Evolutionary conservation across 2,888 invertebrate genomes (phyloP).

Genomic region (Parochlus steinenii): DNA sequence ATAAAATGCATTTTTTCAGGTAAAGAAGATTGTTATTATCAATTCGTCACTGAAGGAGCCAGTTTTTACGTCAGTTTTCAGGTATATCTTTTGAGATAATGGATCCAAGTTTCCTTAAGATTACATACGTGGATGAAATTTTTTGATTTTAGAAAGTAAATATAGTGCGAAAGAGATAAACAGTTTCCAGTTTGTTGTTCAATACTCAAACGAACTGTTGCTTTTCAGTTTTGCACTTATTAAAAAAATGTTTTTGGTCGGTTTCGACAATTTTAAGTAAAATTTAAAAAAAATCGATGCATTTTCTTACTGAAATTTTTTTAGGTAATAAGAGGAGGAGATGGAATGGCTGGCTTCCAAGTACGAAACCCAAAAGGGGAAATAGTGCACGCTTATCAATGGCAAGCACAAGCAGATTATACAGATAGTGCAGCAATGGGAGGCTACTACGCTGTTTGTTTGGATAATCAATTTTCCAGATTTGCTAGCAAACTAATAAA

Average conservation of each 20-base stretch:
- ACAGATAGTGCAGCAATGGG: conserved; percentile 66
- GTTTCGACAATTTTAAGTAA: background rate
- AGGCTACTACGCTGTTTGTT: conserved; percentile 80
- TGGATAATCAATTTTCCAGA: conserved; percentile 84
- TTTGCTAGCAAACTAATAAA: conserved; percentile 82
- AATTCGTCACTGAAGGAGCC: conserved; percentile 81
- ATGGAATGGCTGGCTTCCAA: conserved; percentile 86
- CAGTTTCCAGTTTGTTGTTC: too few species aligned
- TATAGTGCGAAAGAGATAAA: too few species aligned
- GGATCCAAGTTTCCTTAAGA: too few species aligned
- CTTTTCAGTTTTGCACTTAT: too few species aligned
- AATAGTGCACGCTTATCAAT: conserved; percentile 78
- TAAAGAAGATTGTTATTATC: conserved; percentile 87
- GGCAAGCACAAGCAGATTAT: conserved; percentile 78
- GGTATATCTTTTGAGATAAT: conserved; percentile 35
- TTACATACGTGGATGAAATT: too few species aligned
- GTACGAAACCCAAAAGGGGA: conserved; percentile 71
- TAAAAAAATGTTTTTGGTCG: too few species aligned
- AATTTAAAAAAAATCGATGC: background rate
- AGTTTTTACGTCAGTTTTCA: conserved; percentile 90
- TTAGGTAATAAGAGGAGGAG: conserved; percentile 81
- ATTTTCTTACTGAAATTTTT: conserved; percentile 14
- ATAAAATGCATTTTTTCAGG: conserved; percentile 2
- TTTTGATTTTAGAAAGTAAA: too few species aligned
- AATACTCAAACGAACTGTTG: too few species aligned